Base-by-base conservation (phyloP, 1,140 invertebrate species). In the Megathymus violae region DNA sequence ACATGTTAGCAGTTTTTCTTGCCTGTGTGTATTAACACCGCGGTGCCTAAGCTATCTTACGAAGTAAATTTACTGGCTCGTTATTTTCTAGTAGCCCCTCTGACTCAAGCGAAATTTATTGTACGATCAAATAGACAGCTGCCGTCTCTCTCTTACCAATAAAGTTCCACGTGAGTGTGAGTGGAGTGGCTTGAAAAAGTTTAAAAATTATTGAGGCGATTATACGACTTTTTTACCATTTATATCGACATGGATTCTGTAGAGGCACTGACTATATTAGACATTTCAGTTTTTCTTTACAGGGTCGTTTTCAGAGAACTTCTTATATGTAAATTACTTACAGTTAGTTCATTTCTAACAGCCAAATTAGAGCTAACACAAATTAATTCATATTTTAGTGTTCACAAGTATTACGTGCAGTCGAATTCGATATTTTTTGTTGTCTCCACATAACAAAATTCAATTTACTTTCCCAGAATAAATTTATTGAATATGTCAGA, bases 31-130 rank as follows among this genome's bases (percentile, higher is more conserved):
- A 41, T 10, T 13, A 36, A 4, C 19, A 27, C 19, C 36, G 38
- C 38, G 34, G 36, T 54, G 47, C 38, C 27, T 47, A 63, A 64
- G 44, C 48, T 59, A 61, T 61, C 66, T 69, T 50, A 31, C 17
- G 50, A 48, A 64, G 62, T 31, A 69, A 69, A 64, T 69, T 69
- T 64, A 69, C 67, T 51, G 46, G 51, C 50, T 69, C 67, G 67
- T 69, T 69, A 69, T 69, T 69, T 69, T 69, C 67, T 69, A 69
- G 67, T 69, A 59, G 58, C 61, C 63, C 44, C 34, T 62, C 44
- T 61, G 36, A 56, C 50, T 69, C 44, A 46, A 69, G 44, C 62
- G 44, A 16, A 69, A 64, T 69, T 69, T 69, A 69, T 69, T 31
- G 44, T 46, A 51, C 62, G 19, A 61, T 62, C 44, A 63, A 54